A percentile compares a stretch with the other conserved stretches of the same genome.
Conservation (phyloP, 2,888 invertebrate genomes). For the Dioctria rufipes region DNA sequence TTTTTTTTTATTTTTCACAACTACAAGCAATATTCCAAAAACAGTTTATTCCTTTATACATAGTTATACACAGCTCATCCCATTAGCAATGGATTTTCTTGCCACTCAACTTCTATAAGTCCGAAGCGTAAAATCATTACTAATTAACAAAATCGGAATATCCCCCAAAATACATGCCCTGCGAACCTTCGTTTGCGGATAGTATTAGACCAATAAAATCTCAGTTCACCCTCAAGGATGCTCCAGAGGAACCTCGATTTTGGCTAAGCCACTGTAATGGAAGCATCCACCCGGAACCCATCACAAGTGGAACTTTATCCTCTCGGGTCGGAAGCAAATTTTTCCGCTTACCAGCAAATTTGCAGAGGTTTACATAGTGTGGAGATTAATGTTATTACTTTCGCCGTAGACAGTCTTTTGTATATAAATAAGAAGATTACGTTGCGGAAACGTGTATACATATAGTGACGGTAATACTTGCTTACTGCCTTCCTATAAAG, state of each 20-base stretch:
- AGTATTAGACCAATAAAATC: constrained; percentile 46
- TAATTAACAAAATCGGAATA: constrained; percentile 49
- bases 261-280: constrained; percentile 48
- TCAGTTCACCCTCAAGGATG: constrained; percentile 22
- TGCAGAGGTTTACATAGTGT: constrained; percentile 58
- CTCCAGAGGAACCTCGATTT: background rate
- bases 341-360: constrained; percentile 59
- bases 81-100: background rate
- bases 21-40: background rate
- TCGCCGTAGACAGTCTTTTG: constrained; percentile 61
- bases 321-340: constrained; percentile 55
- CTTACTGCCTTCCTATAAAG: background rate
- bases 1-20: too few species aligned
- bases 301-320: constrained; percentile 54
- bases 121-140: constrained; percentile 44
- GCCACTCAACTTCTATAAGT: background rate
- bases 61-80: background rate
- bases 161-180: background rate
- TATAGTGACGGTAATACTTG: background rate
- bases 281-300: constrained; percentile 55
- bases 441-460: constrained; percentile 61
- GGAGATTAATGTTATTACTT: constrained; percentile 63
- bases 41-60: background rate
- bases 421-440: constrained; percentile 63
- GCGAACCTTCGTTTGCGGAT: constrained; percentile 30